phyloP scores from a whole-genome alignment of 2,888 invertebrate species.

The Lithosia quadra region DNA sequence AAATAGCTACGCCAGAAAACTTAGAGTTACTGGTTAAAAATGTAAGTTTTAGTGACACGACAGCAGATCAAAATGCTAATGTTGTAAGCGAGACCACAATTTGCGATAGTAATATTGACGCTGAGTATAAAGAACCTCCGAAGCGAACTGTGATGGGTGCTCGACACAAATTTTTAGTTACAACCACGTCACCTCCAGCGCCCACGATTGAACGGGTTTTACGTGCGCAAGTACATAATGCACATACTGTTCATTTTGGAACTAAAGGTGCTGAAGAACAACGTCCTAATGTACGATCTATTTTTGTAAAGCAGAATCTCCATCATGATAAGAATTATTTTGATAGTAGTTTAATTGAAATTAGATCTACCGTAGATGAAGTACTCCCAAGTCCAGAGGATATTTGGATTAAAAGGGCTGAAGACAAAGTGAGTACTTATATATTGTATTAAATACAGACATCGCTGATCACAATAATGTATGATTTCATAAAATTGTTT shows the following conservation, averaged over 20 bases:
- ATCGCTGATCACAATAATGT: background rate
- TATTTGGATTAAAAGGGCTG: conserved; percentile 90
- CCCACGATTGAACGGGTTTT: conserved; percentile 81
- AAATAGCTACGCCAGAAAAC: conserved; percentile 52
- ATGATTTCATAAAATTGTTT: background rate
- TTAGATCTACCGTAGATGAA: conserved; percentile 91
- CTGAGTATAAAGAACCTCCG: conserved; percentile 70
- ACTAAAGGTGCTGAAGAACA: conserved; percentile 86
- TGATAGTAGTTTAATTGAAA: conserved; percentile 93
- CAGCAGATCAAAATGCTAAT: conserved; percentile 51
- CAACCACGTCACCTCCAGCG: conserved; percentile 68
- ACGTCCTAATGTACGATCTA: conserved; percentile 87
- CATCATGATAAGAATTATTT: conserved; percentile 94
- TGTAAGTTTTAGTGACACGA: conserved; percentile 39
- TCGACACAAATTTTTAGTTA: conserved; percentile 78
- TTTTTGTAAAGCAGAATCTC: conserved; percentile 86
- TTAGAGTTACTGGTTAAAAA: conserved; percentile 47
- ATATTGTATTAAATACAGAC: background rate
- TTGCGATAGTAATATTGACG: conserved; percentile 27
- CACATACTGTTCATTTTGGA: conserved; percentile 90
- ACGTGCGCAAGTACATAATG: conserved; percentile 82
- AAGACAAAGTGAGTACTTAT: conserved; percentile 87
- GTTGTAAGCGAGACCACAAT: conserved; percentile 34
- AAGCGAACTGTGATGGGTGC: conserved; percentile 79
- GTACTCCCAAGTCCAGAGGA: conserved; percentile 89